Conservation (phyloP, 2,888 invertebrate genomes). For the Cordylochernes scorpioides region DNA sequence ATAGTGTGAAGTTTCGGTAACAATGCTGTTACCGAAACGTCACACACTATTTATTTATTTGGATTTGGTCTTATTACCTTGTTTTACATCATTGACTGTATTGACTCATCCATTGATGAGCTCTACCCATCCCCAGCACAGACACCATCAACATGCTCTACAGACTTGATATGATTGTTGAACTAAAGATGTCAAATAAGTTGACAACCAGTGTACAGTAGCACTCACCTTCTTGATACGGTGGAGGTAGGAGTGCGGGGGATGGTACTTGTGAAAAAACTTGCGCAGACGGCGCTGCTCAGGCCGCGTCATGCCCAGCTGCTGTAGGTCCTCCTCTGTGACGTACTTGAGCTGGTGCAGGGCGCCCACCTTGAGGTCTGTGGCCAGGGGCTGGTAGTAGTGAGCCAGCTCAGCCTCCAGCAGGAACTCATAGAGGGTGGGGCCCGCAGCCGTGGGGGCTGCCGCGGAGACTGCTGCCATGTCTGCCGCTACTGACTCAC, state of each 20-base stretch:
- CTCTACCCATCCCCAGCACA: no score
- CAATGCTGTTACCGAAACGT: no score
- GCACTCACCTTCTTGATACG: conserved; percentile 54
- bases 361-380: conserved; percentile 42
- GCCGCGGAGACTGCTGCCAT: conserved; percentile 3
- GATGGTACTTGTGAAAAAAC: conserved; percentile 72
- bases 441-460: conserved; percentile 22
- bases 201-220: no score
- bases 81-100: no score
- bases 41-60: no score
- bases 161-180: no score
- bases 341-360: conserved; percentile 69
- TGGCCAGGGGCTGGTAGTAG: conserved; percentile 47
- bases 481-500: no score
- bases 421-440: conserved; percentile 60
- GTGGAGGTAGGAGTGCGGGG: conserved; percentile 67
- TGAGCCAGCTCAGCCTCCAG: conserved; percentile 79
- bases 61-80: no score
- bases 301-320: conserved; percentile 75
- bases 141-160: no score
- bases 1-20: no score
- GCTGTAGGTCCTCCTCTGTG: conserved; percentile 61
- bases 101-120: no score
- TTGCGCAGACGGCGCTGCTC: conserved; percentile 81
- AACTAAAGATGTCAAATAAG: no score